These are phyloP conservation scores for Drosophila antonietae DNA, from an alignment of 2,888 invertebrate genomes.

Conservation along the genomic window DNA sequence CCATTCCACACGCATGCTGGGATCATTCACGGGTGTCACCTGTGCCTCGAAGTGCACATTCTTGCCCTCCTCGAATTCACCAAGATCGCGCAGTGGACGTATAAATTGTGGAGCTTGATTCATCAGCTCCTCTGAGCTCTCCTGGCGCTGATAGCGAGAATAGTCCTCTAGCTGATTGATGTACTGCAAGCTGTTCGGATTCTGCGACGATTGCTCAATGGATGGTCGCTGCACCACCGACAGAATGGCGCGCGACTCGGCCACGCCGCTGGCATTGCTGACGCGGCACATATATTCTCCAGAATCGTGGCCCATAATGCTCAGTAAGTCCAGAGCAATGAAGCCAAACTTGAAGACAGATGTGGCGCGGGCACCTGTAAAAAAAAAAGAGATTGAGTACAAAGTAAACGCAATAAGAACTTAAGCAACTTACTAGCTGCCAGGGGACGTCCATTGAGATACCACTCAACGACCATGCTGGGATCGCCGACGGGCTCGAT, in stretches of 20 bases:
- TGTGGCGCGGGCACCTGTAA: conserved; percentile 95
- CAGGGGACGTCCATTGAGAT: conserved; percentile 94
- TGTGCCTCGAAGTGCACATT: conserved; percentile 97
- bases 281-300: conserved; percentile 97
- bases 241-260: conserved; percentile 93
- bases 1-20: conserved; percentile 97
- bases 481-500: conserved; percentile 99
- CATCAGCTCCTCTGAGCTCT: conserved; percentile 92
- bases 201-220: conserved; percentile 94
- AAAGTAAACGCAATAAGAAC: conserved; percentile 21
- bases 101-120: conserved; percentile 94
- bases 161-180: conserved; percentile 96
- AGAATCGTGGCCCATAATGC: conserved; percentile 93
- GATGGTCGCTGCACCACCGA: conserved; percentile 92
- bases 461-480: conserved; percentile 98
- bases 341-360: conserved; percentile 99
- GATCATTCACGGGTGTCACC: conserved; percentile 95
- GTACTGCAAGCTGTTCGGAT: conserved; percentile 95
- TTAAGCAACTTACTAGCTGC: conserved; percentile 91
- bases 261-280: conserved; percentile 93
- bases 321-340: conserved; percentile 96
- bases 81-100: conserved; percentile 93
- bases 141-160: conserved; percentile 93
- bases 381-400: conserved; percentile 3
- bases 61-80: conserved; percentile 94